phyloP scores from a whole-genome alignment of 2,888 invertebrate species.

The Platynereis dumerilii region DNA sequence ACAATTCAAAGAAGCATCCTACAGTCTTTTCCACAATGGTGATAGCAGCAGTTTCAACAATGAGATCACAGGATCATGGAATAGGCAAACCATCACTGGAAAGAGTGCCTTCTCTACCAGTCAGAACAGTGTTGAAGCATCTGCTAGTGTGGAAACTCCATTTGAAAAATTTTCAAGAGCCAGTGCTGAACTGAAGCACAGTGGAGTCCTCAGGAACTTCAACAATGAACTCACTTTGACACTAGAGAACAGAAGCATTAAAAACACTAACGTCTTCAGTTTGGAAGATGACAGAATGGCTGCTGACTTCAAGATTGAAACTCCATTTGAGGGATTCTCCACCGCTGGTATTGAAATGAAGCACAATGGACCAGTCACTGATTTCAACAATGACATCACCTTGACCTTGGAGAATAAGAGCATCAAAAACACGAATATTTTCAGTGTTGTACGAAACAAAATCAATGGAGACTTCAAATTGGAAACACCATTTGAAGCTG shows the following conservation, averaged over 20 bases:
- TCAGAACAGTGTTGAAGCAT: background rate
- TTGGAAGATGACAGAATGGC: background rate
- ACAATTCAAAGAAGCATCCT: too few species aligned
- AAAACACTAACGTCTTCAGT: background rate
- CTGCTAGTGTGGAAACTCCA: background rate
- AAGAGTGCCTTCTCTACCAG: background rate
- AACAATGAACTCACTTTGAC: background rate
- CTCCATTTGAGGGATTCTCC: too few species aligned
- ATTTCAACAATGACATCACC: too few species aligned
- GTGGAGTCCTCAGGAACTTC: background rate
- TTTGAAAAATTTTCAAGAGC: background rate
- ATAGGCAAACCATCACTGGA: background rate
- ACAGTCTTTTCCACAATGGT: background rate
- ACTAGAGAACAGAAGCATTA: background rate
- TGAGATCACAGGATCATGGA: constrained; percentile 1
- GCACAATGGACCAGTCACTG: too few species aligned
- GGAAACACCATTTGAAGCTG: too few species aligned
- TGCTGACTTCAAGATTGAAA: constrained; percentile 7
- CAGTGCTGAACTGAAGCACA: background rate
- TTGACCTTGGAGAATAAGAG: too few species aligned
- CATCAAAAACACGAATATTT: too few species aligned
- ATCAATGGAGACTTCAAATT: too few species aligned
- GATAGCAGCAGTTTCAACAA: background rate
- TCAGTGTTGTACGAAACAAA: too few species aligned
- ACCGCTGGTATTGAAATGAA: too few species aligned